Evolutionary conservation across 2,797 vertebrate species (phyloP).

Genomic region (Semotilus atromaculatus): DNA sequence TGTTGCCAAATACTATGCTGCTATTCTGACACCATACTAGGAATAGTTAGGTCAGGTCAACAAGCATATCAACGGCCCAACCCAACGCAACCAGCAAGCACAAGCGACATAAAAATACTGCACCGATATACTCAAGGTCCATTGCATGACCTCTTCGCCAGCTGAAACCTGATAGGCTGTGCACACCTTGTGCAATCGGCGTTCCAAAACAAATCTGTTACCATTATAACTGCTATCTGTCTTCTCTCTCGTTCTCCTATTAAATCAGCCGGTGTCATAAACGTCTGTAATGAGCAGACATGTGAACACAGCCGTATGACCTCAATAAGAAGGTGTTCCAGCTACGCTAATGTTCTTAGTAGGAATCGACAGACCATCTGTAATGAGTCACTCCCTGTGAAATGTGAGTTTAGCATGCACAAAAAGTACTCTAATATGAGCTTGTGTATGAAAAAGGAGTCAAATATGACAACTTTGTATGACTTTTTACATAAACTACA

Average conservation of each 20-base stretch:
- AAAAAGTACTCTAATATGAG: neutral
- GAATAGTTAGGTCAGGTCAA: constrained; percentile 56
- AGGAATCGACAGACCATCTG: constrained; percentile 4
- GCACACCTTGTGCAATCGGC: constrained; percentile 37
- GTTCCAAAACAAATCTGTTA: constrained; percentile 25
- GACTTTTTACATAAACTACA: neutral
- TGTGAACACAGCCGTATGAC: constrained; percentile 9
- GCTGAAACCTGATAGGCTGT: constrained; percentile 12
- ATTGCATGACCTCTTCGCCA: neutral
- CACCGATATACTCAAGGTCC: neutral
- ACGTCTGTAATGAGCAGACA: constrained; percentile 23
- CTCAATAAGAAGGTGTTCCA: constrained; percentile 26
- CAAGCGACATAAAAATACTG: constrained; percentile 4
- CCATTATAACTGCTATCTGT: constrained; percentile 1
- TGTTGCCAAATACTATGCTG: constrained; percentile 11
- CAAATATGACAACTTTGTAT: too few species aligned
- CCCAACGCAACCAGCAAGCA: neutral
- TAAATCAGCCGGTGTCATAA: constrained; percentile 1
- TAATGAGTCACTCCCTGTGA: neutral
- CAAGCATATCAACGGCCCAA: constrained; percentile 4
- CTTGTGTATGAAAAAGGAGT: neutral
- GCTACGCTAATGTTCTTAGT: constrained; percentile 11
- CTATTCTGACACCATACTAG: constrained; percentile 40
- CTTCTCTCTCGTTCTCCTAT: neutral
- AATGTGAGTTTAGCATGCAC: neutral